Percentiles rank a stretch among this genome's conserved stretches.
phyloP scores from a whole-genome alignment of 2,113 vertebrate species.

The Gasterosteus nipponicus region DNA sequence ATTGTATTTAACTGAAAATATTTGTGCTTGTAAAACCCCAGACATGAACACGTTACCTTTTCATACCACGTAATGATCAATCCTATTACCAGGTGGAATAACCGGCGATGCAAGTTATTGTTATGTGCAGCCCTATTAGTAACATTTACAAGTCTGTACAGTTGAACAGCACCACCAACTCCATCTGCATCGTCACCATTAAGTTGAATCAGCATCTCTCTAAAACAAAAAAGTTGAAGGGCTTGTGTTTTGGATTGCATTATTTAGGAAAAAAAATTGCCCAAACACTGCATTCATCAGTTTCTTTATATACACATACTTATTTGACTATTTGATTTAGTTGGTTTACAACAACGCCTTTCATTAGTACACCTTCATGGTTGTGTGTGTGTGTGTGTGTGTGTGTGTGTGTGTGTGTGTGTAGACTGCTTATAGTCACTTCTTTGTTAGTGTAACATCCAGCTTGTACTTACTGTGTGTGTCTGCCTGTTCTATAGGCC shows the following conservation, averaged over 20 bases:
- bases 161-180: background rate
- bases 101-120: background rate
- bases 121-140: background rate
- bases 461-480: background rate
- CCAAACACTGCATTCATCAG: background rate
- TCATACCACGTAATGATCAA: background rate
- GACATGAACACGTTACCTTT: background rate
- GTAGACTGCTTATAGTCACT: background rate
- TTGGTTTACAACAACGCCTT: too few relatives aligned
- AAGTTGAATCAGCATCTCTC: background rate
- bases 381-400: background rate
- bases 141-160: background rate
- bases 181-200: background rate
- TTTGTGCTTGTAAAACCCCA: background rate
- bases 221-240: background rate
- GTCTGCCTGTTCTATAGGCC: background rate
- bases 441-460: slow-evolving; percentile 6
- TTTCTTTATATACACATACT: background rate
- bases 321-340: background rate
- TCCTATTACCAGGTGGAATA: background rate
- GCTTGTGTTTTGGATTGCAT: background rate
- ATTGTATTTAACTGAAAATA: background rate
- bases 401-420: background rate
- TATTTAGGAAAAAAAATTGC: background rate
- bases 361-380: too few relatives aligned